Evolutionary conservation across 2,113 vertebrate species (phyloP).

Genomic region (Marmota monax): DNA sequence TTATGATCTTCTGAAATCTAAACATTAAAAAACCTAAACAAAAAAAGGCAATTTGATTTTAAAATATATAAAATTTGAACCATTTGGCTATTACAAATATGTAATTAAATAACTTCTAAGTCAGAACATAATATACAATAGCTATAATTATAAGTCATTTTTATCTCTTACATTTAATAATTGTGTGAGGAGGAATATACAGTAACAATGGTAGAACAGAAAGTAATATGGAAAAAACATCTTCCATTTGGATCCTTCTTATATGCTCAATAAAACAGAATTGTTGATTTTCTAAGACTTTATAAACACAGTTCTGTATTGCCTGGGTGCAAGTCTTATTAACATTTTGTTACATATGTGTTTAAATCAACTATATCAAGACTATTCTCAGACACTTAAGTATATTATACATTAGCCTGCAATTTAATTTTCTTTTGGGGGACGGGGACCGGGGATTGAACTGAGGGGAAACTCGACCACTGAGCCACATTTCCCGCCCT

Average conservation of each 20-base stretch:
- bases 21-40: background rate
- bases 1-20: background rate
- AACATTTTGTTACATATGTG: background rate
- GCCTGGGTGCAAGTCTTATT: background rate
- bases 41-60: background rate
- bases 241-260: background rate
- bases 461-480: too few relatives aligned
- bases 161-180: slow-evolving; percentile 6
- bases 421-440: background rate
- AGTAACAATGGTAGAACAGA: background rate
- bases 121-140: background rate
- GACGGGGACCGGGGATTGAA: too few relatives aligned
- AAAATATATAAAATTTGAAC: slow-evolving; percentile 5
- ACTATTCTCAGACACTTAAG: background rate
- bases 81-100: slow-evolving; percentile 20
- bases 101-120: background rate
- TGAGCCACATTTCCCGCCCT: too few relatives aligned
- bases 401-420: background rate
- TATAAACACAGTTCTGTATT: background rate
- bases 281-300: slow-evolving; percentile 15
- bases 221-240: background rate
- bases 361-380: slow-evolving; percentile 36
- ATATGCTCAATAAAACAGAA: background rate
- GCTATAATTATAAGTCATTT: background rate
- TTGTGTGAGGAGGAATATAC: background rate